Evolutionary conservation across 2,888 invertebrate species (phyloP).

Genomic region (Cerastis leucographa): DNA sequence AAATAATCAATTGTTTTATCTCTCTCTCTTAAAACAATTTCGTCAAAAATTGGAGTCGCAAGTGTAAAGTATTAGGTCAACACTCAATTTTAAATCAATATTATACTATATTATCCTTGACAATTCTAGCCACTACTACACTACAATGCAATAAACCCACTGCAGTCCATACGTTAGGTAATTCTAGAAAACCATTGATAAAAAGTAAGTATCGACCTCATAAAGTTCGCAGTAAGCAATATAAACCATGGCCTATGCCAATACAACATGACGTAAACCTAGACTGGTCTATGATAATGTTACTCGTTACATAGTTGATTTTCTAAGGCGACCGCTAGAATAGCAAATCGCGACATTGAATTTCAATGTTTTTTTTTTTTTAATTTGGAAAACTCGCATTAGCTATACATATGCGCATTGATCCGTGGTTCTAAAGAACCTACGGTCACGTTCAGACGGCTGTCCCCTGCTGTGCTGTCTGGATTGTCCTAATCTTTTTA

Average conservation of each 20-base stretch:
- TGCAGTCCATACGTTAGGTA: constrained; percentile 21
- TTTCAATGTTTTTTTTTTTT: constrained; percentile 2
- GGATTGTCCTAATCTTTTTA: background rate
- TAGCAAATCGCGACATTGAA: constrained; percentile 33
- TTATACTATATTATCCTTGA: background rate
- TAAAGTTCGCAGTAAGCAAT: constrained; percentile 50
- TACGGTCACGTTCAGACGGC: background rate
- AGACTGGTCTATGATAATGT: constrained; percentile 47
- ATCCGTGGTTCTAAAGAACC: constrained; percentile 1
- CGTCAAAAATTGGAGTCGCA: background rate
- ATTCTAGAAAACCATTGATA: constrained; percentile 19
- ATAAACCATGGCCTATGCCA: constrained; percentile 64
- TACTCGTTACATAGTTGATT: constrained; percentile 34
- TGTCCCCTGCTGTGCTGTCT: background rate
- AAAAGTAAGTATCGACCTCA: constrained; percentile 41
- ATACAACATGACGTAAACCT: constrained; percentile 34
- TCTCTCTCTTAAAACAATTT: background rate
- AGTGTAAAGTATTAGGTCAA: background rate
- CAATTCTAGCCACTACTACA: constrained; percentile 1
- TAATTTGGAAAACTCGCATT: constrained; percentile 30
- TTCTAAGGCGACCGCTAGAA: constrained; percentile 36
- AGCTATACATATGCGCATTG: background rate
- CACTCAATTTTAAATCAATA: background rate
- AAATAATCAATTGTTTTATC: background rate
- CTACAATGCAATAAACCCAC: constrained; percentile 9